Evolutionary conservation across 2,797 vertebrate genomes (phyloP).

Genomic region (Notolabrus celidotus): DNA sequence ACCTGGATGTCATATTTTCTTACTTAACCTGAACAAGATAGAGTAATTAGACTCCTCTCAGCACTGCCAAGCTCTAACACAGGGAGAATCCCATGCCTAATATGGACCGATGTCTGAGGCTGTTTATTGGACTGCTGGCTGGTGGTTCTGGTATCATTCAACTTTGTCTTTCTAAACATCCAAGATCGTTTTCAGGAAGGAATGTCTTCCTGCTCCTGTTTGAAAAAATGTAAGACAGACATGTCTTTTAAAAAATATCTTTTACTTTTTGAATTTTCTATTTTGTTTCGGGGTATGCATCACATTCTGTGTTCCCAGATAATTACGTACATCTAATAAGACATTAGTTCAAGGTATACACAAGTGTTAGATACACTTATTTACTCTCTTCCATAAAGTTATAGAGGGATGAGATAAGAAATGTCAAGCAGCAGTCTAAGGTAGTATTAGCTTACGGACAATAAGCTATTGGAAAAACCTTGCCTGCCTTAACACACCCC

Average conservation of each 20-base stretch:
- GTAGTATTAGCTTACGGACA: background rate
- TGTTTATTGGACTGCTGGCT: slow-evolving; percentile 33
- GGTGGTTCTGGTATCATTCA: slow-evolving; percentile 68
- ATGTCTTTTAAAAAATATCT: slow-evolving; percentile 10
- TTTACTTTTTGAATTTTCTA: slow-evolving; percentile 24
- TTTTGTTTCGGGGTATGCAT: background rate
- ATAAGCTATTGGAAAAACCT: background rate
- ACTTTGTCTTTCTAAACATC: slow-evolving; percentile 41
- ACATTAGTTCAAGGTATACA: too few species aligned
- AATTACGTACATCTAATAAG: too few species aligned
- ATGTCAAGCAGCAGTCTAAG: too few species aligned
- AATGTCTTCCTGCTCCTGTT: slow-evolving; percentile 35
- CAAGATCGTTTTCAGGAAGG: slow-evolving; percentile 41
- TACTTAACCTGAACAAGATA: slow-evolving; percentile 46
- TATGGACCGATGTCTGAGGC: slow-evolving; percentile 66
- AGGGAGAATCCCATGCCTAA: slow-evolving; percentile 75
- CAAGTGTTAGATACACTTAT: too few species aligned
- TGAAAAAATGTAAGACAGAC: slow-evolving; percentile 21
- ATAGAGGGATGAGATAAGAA: too few species aligned
- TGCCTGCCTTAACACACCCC: background rate
- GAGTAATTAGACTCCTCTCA: slow-evolving; percentile 52
- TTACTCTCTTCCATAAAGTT: too few species aligned
- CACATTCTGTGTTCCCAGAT: background rate
- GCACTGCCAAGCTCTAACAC: slow-evolving; percentile 55
- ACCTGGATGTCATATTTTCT: slow-evolving; percentile 41